Conservation (phyloP, 2,888 invertebrate species). For the Apamea crenata region DNA sequence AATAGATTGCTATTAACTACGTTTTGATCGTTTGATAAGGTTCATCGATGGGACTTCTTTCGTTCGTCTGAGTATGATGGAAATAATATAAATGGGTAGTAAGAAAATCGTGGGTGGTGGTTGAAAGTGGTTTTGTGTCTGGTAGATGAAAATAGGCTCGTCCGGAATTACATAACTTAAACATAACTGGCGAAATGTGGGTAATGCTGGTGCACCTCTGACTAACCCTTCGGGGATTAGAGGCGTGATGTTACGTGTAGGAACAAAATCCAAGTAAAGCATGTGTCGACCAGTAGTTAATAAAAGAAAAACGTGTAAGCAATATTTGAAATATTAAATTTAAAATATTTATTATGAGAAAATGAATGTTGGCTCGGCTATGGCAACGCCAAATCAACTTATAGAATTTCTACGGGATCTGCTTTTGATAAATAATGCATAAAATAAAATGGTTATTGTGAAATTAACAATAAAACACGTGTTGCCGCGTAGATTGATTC, state of each 20-base stretch:
- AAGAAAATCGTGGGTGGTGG: too few relatives aligned
- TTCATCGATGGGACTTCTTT: neutral
- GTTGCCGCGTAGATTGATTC: constrained; percentile 54
- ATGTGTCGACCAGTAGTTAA: neutral
- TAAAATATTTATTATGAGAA: neutral
- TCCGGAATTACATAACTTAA: too few relatives aligned
- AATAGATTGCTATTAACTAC: neutral
- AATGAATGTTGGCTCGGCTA: neutral
- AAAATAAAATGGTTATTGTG: constrained; percentile 43
- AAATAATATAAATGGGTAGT: neutral
- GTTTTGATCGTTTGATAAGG: neutral
- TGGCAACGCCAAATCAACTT: neutral
- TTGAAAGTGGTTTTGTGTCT: too few relatives aligned
- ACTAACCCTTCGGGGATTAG: too few relatives aligned
- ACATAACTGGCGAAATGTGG: too few relatives aligned
- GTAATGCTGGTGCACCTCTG: too few relatives aligned
- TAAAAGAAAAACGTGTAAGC: neutral
- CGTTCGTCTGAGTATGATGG: neutral
- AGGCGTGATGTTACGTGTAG: too few relatives aligned
- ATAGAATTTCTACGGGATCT: constrained; percentile 3
- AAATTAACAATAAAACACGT: constrained; percentile 65
- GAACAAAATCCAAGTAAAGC: neutral
- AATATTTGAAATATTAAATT: neutral
- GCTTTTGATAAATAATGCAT: constrained; percentile 46
- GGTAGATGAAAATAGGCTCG: too few relatives aligned